Base-by-base conservation (phyloP, 2,888 invertebrate genomes). In the Chrysolina oricalcia region DNA sequence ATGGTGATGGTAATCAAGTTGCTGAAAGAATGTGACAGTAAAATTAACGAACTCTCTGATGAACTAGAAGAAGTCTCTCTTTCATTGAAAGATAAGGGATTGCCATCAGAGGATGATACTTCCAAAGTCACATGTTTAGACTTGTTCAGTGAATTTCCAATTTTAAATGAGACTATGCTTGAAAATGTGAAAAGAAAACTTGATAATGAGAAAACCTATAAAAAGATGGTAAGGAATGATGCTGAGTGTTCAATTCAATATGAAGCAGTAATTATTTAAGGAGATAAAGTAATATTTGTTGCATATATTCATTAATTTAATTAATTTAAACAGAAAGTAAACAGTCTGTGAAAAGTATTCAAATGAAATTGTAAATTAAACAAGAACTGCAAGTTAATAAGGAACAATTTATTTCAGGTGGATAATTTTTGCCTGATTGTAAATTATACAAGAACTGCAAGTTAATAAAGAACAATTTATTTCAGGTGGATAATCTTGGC, bases 401-500 rank as follows among this genome's bases (percentile, higher is more conserved):
- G 13, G 40, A 63, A 35, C 40, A 40, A 63, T 63, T 63, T 63
- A 6, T 63, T 63, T 21, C 63, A 63, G 63, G 35, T 63, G 13
- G 35, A 21, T 27, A 27, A 27, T 5, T 5, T 27, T 3, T 27
- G 5, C 2, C 2, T 2, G 5, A 5, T 2, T 59, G 27, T 21
- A 2, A 21, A 21, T 59, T 59, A 21, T 43, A 2, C 13, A 1
- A 43, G 13, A 43, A 43, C 9, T 2, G 9, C 3, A 43, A 43
- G 43, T 43, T 43, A 43, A 43, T 43, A 43, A 2, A 35, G 40
- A 63, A 35, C 40, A 40, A 63, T 63, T 63, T 63, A 6, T 63
- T 63, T 21, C 63, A 63, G 63, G 35, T 63, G 13, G 35, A 63
- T 63, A 63, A 63, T 63, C 63, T 63, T 63, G 1, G 10, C 35